phyloP scores from a whole-genome alignment of 2,113 vertebrate genomes.

The Macheiramphus alcinus region DNA sequence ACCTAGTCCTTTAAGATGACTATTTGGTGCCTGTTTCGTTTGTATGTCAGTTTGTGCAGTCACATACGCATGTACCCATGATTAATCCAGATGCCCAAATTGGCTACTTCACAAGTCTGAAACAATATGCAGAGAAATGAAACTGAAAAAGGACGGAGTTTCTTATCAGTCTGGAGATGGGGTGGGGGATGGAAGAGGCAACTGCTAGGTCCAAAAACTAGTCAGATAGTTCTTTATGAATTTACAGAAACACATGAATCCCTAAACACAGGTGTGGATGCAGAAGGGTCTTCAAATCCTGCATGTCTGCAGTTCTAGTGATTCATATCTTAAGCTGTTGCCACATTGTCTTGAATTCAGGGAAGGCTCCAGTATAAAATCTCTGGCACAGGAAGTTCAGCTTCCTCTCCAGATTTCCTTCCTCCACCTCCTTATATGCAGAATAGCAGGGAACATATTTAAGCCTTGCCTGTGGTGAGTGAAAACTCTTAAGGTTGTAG shows the following conservation, averaged over 20 bases:
- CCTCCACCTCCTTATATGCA: constrained; percentile 5
- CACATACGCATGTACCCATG: background rate
- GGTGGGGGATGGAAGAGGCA: background rate
- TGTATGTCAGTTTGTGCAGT: background rate
- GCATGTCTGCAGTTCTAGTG: background rate
- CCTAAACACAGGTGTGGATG: background rate
- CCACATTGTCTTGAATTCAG: constrained; percentile 20
- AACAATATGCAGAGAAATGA: constrained; percentile 9
- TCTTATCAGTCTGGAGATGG: background rate
- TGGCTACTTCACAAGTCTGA: background rate
- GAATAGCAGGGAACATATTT: background rate
- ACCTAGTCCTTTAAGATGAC: background rate
- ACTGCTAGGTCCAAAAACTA: background rate
- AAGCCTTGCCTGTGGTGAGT: background rate
- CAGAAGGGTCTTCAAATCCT: background rate
- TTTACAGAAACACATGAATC: background rate
- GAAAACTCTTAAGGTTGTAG: background rate
- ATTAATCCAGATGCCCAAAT: background rate
- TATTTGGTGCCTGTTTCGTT: background rate
- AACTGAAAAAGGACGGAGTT: background rate
- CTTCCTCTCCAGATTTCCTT: constrained; percentile 62
- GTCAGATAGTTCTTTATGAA: background rate
- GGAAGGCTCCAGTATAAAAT: constrained; percentile 24
- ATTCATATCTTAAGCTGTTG: background rate
- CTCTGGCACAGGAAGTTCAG: constrained; percentile 34